These are phyloP conservation scores for Corydoras sp. DNA, from an alignment of 2,113 vertebrate species.

Conservation along the genomic window DNA sequence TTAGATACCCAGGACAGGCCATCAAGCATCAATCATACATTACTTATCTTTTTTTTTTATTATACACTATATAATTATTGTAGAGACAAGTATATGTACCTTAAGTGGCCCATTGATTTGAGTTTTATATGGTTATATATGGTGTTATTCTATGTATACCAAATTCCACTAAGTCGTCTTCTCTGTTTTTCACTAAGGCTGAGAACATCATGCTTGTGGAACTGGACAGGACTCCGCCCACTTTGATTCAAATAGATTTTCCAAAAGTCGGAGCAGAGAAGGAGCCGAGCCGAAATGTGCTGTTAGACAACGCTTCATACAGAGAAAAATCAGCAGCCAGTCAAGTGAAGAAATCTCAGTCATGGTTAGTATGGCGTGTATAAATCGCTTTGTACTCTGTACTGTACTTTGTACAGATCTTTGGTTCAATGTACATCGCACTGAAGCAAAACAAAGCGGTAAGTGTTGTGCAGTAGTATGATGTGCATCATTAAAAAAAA, in stretches of 20 bases:
- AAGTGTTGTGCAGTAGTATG: no score
- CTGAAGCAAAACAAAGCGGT: no score
- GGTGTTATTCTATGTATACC: neutral
- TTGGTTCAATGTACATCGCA: no score
- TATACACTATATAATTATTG: no score
- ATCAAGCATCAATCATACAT: no score
- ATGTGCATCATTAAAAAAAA: no score
- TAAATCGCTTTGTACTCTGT: constrained; percentile 2
- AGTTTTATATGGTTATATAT: neutral
- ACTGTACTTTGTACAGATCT: no score
- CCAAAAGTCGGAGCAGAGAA: constrained; percentile 61
- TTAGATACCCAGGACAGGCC: no score
- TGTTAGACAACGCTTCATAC: constrained; percentile 69
- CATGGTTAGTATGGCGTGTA: constrained; percentile 72
- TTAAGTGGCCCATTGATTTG: neutral
- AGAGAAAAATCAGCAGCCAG: constrained; percentile 69
- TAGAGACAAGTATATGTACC: neutral
- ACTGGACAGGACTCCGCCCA: constrained; percentile 84
- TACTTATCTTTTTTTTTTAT: no score
- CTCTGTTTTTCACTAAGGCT: constrained; percentile 63
- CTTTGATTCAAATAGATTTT: constrained; percentile 74
- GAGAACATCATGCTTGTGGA: constrained; percentile 96
- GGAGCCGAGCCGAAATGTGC: constrained; percentile 72
- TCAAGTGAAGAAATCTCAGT: constrained; percentile 79
- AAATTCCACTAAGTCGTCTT: neutral